Conservation (phyloP, 2,888 invertebrate species). For the Noctua janthe region DNA sequence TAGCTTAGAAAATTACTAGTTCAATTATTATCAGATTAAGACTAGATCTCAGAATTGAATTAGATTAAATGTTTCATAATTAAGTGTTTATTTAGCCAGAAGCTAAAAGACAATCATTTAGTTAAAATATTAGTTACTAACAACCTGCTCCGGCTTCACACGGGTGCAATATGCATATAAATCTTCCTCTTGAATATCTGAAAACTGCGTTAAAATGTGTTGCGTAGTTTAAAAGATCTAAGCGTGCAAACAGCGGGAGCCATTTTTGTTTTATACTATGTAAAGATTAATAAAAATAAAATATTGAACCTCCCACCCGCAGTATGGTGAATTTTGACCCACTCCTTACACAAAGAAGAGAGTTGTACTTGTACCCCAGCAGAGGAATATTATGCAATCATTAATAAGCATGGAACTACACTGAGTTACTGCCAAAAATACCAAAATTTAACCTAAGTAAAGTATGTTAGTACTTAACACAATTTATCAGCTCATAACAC, state of each 20-base stretch:
- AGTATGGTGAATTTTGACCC: not conserved
- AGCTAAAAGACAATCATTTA: not conserved
- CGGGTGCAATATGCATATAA: no score
- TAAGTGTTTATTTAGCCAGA: not conserved
- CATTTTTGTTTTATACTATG: no score
- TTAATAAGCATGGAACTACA: not conserved
- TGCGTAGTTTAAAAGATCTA: no score
- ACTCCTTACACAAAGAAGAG: not conserved
- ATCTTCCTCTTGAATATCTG: no score
- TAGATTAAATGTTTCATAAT: not conserved
- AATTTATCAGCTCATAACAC: constrained; percentile 49
- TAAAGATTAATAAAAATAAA: not conserved
- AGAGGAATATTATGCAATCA: not conserved
- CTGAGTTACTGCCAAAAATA: not conserved
- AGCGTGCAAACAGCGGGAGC: no score
- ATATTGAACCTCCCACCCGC: not conserved
- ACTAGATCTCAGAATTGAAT: not conserved
- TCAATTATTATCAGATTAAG: not conserved
- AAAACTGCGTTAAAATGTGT: no score
- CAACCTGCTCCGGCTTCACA: no score
- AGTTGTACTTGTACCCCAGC: not conserved
- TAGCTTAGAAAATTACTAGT: not conserved
- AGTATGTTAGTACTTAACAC: not conserved
- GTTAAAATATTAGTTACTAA: not conserved
- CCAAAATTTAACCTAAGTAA: not conserved